Percentiles rank a stretch among this genome's conserved stretches.
phyloP scores from a whole-genome alignment of 2,113 vertebrate species.

The Accipiter virgatus region DNA sequence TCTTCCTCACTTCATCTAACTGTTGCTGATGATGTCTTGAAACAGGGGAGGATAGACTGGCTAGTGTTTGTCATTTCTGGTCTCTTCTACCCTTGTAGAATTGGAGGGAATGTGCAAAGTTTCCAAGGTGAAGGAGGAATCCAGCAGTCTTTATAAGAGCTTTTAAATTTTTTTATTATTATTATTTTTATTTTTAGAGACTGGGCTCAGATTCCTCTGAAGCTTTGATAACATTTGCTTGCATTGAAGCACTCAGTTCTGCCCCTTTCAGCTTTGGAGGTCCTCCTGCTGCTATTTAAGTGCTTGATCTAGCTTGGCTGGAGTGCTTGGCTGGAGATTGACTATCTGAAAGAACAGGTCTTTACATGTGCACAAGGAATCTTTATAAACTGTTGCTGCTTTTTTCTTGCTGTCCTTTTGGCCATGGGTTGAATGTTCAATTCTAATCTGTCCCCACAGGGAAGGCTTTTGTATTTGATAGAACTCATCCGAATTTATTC shows the following conservation, averaged over 20 bases:
- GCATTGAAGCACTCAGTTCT: background rate
- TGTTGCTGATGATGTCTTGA: background rate
- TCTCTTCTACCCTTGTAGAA: background rate
- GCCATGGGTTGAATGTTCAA: background rate
- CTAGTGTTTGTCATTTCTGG: background rate
- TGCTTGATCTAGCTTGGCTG: background rate
- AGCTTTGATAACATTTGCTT: background rate
- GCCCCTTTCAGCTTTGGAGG: background rate
- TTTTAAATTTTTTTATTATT: background rate
- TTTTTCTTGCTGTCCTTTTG: background rate
- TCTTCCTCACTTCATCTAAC: background rate
- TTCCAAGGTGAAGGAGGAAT: background rate
- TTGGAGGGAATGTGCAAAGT: fast-evolving
- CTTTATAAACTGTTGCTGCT: background rate
- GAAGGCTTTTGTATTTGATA: background rate
- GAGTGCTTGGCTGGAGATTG: background rate
- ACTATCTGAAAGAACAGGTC: background rate
- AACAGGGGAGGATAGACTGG: background rate
- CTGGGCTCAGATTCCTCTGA: background rate
- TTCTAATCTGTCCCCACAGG: background rate
- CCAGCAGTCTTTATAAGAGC: background rate
- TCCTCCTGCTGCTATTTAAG: background rate
- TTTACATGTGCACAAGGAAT: background rate
- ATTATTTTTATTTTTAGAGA: background rate
- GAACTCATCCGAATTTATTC: background rate